Evolutionary conservation across 2,113 vertebrate species (phyloP), one percentile per base, ranked within the genome.

Genomic region (Oncorhynchus gorbuscha): DNA sequence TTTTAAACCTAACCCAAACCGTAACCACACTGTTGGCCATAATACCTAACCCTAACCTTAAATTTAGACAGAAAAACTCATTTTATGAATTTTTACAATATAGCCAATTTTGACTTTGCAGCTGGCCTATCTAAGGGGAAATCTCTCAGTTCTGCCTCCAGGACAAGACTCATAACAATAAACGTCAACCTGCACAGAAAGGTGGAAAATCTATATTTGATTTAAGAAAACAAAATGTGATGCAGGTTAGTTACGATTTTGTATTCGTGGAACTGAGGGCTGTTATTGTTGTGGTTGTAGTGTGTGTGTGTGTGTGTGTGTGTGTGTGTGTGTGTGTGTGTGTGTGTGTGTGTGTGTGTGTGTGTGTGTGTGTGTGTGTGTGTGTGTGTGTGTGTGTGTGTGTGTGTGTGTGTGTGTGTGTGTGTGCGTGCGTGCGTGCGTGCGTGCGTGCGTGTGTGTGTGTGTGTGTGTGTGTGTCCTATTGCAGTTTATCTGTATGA

Each of bases 401-500:
- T n/a, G 61, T 32, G 32, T 58, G 55, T 58, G 16, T 58, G 55
- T 58, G 55, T 58, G 55, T 58, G 16, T 58, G 55, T 58, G 55
- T 58, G 55, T 18, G 55, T 18, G 55, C 20, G 55, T 58, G 55
- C 20, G 55, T 58, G 55, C 20, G 55, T 58, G 16, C 20, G 55
- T 58, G 55, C 20, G 55, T 18, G 55, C 5, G 55, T 58, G 55
- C 20, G 55, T 58, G 55, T 58, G 55, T 58, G 55, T 58, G 16
- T 58, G 55, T 58, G 55, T 58, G 55, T 18, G 74, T 76, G 26
- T 69, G 71, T 69, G 18, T 18, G 55, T 58, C 4, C 39, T 45
- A 45, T 45, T 45, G 39, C 39, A 45, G 39, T 45, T 45, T 45
- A 11, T 45, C 39, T 45, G 39, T 45, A 45, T 45, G 80, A 84